Evolutionary conservation across 2,797 vertebrate species (phyloP).

Genomic region (Sebastes elongatus): DNA sequence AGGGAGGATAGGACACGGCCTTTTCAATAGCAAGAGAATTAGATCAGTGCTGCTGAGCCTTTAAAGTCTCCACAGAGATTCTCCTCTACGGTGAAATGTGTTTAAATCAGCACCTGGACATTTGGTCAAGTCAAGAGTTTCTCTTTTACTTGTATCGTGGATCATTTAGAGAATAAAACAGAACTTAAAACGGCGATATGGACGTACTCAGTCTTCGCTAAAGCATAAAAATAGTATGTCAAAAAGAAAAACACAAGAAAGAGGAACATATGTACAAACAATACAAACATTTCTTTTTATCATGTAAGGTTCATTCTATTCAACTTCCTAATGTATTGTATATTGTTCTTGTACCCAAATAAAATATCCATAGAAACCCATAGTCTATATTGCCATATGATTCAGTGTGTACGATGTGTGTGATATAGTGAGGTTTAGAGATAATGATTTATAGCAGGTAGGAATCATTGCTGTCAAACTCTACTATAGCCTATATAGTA

Average conservation of each 20-base stretch:
- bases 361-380: not conserved
- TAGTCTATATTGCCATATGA: not conserved
- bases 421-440: not conserved
- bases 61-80: slow-evolving; percentile 6
- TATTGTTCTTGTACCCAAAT: not conserved
- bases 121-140: slow-evolving; percentile 1
- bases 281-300: not conserved
- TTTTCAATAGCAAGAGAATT: slow-evolving; percentile 48
- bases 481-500: not conserved
- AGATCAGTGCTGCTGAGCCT: slow-evolving; percentile 39
- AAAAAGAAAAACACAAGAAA: not conserved
- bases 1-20: slow-evolving; percentile 48
- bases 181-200: not conserved
- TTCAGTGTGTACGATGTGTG: not conserved
- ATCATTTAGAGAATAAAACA: not conserved
- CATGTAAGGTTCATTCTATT: too few species aligned
- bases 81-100: not conserved
- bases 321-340: not conserved
- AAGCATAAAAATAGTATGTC: not conserved
- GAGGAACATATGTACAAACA: not conserved
- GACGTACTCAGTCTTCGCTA: not conserved
- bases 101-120: slow-evolving; percentile 7
- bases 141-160: not conserved
- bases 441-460: not conserved
- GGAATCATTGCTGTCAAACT: slow-evolving; percentile 1